Conservation (phyloP, 2,888 invertebrate genomes). For the Amphipoea oculea region DNA sequence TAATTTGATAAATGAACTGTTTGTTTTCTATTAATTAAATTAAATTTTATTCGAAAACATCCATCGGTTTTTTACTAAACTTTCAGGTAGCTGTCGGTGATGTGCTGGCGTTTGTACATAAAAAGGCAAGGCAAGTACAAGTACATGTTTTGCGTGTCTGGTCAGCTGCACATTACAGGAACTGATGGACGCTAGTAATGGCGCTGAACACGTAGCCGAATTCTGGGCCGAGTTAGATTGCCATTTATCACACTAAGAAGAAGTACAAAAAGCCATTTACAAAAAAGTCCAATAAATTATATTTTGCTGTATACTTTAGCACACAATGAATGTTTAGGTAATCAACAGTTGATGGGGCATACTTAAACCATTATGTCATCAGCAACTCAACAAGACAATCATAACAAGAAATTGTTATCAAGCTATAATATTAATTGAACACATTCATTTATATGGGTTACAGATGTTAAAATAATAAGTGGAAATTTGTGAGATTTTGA, state of each 20-base stretch:
- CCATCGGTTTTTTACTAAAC: too few species aligned
- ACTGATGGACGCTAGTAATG: too few species aligned
- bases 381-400: background rate
- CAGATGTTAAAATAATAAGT: background rate
- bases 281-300: background rate
- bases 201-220: too few species aligned
- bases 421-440: slow-evolving; percentile 3
- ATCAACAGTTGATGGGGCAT: background rate
- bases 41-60: too few species aligned
- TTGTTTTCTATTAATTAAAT: too few species aligned
- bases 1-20: too few species aligned
- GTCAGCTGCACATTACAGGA: too few species aligned
- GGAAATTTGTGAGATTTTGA: slow-evolving; percentile 16
- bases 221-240: too few species aligned
- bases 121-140: background rate
- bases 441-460: slow-evolving; percentile 22
- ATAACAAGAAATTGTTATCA: slow-evolving; percentile 35
- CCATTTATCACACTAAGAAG: too few species aligned
- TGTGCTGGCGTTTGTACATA: too few species aligned
- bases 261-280: background rate
- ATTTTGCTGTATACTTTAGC: background rate
- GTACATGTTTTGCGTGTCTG: too few species aligned
- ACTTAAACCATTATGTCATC: slow-evolving; percentile 1
- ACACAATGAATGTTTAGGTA: background rate
- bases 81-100: too few species aligned